Evolutionary conservation across 1,140 invertebrate species (phyloP), one percentile per base, ranked within the genome.

Genomic region (Drosophila truncata): DNA sequence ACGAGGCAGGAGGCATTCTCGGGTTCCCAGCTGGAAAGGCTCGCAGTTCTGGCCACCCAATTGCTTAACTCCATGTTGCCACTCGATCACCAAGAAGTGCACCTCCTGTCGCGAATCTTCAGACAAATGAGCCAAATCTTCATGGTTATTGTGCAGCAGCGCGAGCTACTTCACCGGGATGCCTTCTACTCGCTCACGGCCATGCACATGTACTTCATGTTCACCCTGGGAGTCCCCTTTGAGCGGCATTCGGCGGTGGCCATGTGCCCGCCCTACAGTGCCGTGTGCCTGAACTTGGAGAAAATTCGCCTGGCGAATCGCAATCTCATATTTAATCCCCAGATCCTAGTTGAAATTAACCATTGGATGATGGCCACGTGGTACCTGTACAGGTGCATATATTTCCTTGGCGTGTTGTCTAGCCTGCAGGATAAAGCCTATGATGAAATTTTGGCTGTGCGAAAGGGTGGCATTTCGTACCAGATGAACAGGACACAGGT

Each of bases 381-480:
- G 76, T 42, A 23, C 37, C 35, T 78, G 11, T 78, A 78, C n/a
- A 42, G 33, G 14, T 71, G 65, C 18, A 7, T 71, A 6, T 72
- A 33, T 31, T 71, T 42, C 3, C 42, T 78, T 11, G 76, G 75
- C 14, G 9, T 64, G 3, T 1, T 78, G 23, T 75, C 65, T 25
- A 71, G 52, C 16, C 16, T 16, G 0, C 46, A 66, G 1, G 35
- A 71, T 0, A 20, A 59, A 37, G 23, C 66, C 1, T 37, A 64
- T 9, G 54, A 78, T 13, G 41, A 64, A 8, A n/a, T 35, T 2
- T 6, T 57, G 25, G 16, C 27, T 0, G 2, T 42, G 13, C 6
- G 9, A 4, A 11, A 10, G 14, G 23, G 25, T 4, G 74, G 59
- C 16, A 59, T 71, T 33, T 35, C 66, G 23, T 78, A 78, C 33